Evolutionary conservation across 1,140 invertebrate genomes (phyloP), one percentile per base, ranked within the genome.

Genomic region (Drosophila funebris): DNA sequence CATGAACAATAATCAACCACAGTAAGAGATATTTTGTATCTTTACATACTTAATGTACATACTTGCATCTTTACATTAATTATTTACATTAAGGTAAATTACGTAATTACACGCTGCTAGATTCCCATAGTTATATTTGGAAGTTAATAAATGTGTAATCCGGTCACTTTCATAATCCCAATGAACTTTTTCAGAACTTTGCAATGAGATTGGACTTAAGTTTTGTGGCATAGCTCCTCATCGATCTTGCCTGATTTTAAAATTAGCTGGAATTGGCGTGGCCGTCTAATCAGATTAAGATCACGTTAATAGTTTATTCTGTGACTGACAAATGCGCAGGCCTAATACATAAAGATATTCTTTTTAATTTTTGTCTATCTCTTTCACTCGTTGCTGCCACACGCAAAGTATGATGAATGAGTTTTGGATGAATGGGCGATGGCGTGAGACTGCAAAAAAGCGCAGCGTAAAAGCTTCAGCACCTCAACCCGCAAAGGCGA

Each of bases 221-320:
- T 73, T 74, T 66, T 73, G 37, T 22, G 39, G 22, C 22, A 44
- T 43, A 53, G n/a, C 16, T 44, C 13, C 20, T 37, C 9, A 70
- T 29, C 50, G 13, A 31, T 22, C 46, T 37, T 3, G 4, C 43
- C 60, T 39, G 37, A 24, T 27, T 29, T 37, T 11, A 33, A 48
- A 57, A 72, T 68, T 66, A 69, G 61, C 48, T 58, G 57, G 71
- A 18, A 70, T 75, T 72, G 72, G 80, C 62, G 72, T 37, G 41
- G 58, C 27, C 41, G 44, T 46, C n/a, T 60, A 85, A 84, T 76
- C 76, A 85, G 81, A 84, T 84, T 80, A 80, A 69, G 81, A 60
- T 44, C 63, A 67, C 58, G 81, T 68, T 85, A 84, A 85, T 85
- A 76, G 76, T 85, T 85, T 80, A 68, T 54, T 53, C 60, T 68